phyloP scores from a whole-genome alignment of 2,888 invertebrate species.

The Mythimna pallens region DNA sequence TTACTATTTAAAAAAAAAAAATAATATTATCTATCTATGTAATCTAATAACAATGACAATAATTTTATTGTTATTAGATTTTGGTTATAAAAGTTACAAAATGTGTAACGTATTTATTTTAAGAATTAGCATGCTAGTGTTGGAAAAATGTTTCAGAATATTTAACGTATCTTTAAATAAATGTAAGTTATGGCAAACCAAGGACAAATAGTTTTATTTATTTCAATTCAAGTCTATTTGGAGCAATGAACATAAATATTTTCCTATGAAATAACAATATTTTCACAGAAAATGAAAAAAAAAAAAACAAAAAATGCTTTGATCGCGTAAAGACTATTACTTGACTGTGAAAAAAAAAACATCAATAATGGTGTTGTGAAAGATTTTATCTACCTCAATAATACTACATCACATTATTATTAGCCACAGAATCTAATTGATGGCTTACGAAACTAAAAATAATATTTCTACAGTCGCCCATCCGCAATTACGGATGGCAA shows the following conservation, averaged over 20 bases:
- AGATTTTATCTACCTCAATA: constrained; percentile 22
- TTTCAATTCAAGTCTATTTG: not conserved
- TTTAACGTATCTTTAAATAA: not conserved
- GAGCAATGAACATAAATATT: not conserved
- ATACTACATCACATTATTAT: constrained; percentile 58
- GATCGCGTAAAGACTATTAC: constrained; percentile 1
- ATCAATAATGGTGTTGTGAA: constrained; percentile 13
- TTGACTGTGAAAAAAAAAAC: not conserved
- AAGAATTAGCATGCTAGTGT: not conserved
- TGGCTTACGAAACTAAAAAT: constrained; percentile 36
- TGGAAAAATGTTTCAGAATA: not conserved
- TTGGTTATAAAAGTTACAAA: not conserved
- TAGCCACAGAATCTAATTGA: constrained; percentile 45
- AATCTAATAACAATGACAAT: too few relatives aligned
- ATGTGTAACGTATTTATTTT: not conserved
- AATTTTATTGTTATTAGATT: not conserved
- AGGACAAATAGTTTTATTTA: not conserved
- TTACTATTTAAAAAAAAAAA: not conserved
- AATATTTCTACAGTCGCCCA: constrained; percentile 1
- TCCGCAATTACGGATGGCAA: not conserved
- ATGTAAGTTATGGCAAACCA: not conserved
- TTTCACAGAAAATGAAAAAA: not conserved
- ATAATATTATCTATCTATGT: too few relatives aligned
- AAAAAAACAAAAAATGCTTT: not conserved
- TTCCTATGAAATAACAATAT: not conserved